Conservation (phyloP, 2,113 vertebrate species). For the Boleophthalmus pectinirostris region DNA sequence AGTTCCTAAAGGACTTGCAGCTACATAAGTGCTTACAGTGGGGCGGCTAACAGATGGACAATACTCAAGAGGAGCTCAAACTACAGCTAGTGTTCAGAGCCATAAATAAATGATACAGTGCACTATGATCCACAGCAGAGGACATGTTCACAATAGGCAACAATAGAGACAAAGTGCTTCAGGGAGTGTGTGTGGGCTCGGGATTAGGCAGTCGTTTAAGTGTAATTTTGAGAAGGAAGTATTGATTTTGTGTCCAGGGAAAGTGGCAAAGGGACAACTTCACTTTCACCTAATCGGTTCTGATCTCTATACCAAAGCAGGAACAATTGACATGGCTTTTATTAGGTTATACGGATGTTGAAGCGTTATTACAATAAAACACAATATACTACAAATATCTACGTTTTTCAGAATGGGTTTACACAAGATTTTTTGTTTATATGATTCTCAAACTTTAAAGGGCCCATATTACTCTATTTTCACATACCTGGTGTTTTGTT, state of each 20-base stretch:
- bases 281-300: conserved; percentile 4
- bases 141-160: conserved; percentile 38
- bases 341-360: not conserved
- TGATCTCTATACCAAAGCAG: not conserved
- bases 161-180: conserved; percentile 27
- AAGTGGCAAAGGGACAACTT: not conserved
- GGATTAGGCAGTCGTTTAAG: conserved; percentile 10
- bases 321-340: not conserved
- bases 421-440: not conserved
- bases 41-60: conserved; percentile 67
- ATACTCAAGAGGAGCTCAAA: conserved; percentile 52
- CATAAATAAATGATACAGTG: conserved; percentile 70
- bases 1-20: conserved; percentile 56
- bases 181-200: not conserved
- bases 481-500: too few species aligned
- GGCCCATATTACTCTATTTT: too few species aligned
- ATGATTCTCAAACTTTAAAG: too few species aligned
- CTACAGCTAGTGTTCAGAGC: conserved; percentile 35
- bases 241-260: conserved; percentile 39
- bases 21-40: conserved; percentile 62
- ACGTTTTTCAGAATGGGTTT: not conserved
- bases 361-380: not conserved
- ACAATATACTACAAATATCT: not conserved
- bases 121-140: conserved; percentile 51
- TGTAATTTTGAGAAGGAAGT: conserved; percentile 21